Conservation (phyloP, 2,888 invertebrate species). For the Noctua janthe region DNA sequence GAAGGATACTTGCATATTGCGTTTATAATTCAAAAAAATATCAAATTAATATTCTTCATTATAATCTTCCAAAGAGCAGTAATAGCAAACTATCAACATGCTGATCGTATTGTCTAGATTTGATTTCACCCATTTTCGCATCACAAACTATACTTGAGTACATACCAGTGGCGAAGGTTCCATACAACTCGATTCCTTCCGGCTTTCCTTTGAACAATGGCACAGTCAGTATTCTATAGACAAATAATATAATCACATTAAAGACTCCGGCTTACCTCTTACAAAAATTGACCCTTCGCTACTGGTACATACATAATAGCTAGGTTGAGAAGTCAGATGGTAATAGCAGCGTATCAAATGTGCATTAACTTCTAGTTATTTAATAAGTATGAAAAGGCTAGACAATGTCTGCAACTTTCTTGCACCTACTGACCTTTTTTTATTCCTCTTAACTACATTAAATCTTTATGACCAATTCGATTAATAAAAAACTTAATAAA, state of each 20-base stretch:
- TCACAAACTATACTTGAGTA: neutral
- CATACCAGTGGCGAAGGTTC: neutral
- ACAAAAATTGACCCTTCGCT: too few species aligned
- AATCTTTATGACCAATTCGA: neutral
- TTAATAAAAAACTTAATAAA: neutral
- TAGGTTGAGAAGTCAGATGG: constrained; percentile 3
- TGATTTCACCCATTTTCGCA: neutral
- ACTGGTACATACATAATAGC: neutral
- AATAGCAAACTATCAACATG: too few species aligned
- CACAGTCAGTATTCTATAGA: too few species aligned
- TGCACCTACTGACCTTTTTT: neutral
- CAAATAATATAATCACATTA: too few species aligned
- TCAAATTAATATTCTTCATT: neutral
- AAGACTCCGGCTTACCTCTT: too few species aligned
- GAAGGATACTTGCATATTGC: neutral
- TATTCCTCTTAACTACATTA: neutral
- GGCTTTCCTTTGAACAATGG: too few species aligned
- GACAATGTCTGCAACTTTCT: constrained; percentile 15
- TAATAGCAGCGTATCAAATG: neutral
- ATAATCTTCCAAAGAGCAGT: neutral
- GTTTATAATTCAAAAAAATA: neutral
- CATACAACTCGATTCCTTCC: too few species aligned
- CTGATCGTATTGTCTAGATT: neutral
- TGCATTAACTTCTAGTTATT: constrained; percentile 17
- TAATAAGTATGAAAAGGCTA: neutral